Evolutionary conservation across 37 sponge, comb jelly and placozoan species (phyloP).

Genomic region (Beroe forskalii): DNA sequence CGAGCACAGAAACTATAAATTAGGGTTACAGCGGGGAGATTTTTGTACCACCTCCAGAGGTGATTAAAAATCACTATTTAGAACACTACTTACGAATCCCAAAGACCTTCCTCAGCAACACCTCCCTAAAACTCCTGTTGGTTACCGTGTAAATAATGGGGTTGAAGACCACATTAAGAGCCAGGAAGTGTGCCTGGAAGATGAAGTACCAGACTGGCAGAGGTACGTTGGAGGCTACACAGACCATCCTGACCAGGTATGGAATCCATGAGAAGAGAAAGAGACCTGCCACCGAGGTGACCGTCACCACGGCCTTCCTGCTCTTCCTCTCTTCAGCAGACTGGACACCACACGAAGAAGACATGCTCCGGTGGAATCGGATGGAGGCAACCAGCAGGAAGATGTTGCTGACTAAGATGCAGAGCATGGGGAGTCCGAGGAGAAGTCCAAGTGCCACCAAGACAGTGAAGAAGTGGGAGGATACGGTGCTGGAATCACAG

Average conservation of each 20-base stretch:
- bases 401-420: neutral
- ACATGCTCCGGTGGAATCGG: neutral
- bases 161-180: neutral
- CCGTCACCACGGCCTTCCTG: neutral
- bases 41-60: too few relatives aligned
- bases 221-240: neutral
- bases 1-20: too few relatives aligned
- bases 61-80: too few relatives aligned
- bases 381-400: neutral
- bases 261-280: conserved; percentile 24
- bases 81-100: too few relatives aligned
- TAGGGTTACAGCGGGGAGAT: too few relatives aligned
- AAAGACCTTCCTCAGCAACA: neutral
- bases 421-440: neutral
- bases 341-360: neutral
- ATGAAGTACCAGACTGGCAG: neutral
- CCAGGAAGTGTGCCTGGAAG: conserved; percentile 8
- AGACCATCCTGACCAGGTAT: neutral
- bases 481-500: neutral
- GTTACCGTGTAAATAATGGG: neutral
- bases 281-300: neutral
- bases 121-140: neutral
- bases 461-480: neutral
- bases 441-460: neutral
- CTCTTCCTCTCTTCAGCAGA: neutral